Conservation (phyloP, 2,888 invertebrate species). For the Tipula unca region DNA sequence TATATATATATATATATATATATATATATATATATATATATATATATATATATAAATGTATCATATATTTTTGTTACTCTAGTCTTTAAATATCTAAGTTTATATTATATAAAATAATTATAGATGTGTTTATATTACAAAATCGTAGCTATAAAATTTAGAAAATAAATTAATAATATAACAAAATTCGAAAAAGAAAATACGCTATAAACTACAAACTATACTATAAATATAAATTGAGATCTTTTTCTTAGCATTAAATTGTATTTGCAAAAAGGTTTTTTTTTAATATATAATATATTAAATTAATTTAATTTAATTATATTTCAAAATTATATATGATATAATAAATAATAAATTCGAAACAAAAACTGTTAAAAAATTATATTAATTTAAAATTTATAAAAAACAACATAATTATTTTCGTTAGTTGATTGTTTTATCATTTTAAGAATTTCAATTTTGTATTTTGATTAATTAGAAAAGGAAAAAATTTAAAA, state of each 20-base stretch:
- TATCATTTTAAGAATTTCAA: neutral
- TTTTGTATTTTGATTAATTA: neutral
- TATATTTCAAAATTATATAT: neutral
- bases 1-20: neutral
- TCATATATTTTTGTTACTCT: neutral
- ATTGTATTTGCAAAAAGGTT: neutral
- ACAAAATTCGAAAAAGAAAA: neutral
- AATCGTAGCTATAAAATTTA: neutral
- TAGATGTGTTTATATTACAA: neutral
- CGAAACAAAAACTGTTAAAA: neutral
- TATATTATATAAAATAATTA: neutral
- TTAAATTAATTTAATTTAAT: constrained; percentile 18
- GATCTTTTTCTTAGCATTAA: neutral
- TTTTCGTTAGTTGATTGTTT: neutral
- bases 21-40: neutral
- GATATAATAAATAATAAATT: neutral
- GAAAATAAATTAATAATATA: neutral
- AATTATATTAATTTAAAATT: neutral
- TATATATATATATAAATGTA: neutral
- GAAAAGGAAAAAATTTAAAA: neutral
- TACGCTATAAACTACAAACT: neutral
- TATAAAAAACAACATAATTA: neutral
- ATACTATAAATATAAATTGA: neutral
- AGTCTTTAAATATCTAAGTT: neutral
- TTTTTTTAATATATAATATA: neutral